These are phyloP conservation scores for Heteromormyrus szaboi DNA, from an alignment of 2,797 vertebrate genomes.

Conservation along the genomic window DNA sequence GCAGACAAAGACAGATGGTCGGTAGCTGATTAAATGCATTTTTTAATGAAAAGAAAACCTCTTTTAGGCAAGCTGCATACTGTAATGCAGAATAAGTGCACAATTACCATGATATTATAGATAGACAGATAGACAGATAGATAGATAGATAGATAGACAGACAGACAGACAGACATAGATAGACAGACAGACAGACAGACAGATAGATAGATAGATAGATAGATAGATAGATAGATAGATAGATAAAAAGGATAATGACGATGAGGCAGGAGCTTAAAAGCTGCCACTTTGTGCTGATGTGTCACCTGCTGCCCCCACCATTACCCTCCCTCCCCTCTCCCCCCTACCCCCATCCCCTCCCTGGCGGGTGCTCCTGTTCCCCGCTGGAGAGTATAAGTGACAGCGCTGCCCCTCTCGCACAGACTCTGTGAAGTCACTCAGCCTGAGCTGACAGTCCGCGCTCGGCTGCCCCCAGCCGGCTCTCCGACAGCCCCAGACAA, in stretches of 20 bases:
- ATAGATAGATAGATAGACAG: neutral
- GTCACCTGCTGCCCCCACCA: neutral
- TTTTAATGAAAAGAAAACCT: neutral
- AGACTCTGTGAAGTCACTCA: neutral
- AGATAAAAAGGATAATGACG: neutral
- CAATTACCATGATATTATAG: neutral
- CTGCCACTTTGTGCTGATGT: neutral
- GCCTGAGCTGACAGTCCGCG: neutral
- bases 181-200: neutral
- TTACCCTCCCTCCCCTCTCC: neutral
- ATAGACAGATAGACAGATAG: neutral
- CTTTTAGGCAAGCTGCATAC: neutral
- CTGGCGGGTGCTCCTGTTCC: neutral
- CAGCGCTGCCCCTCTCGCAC: neutral
- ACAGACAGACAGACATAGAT: neutral
- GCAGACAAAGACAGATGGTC: neutral
- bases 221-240: neutral
- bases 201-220: neutral
- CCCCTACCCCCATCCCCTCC: neutral
- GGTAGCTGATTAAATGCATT: neutral
- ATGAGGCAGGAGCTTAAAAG: neutral
- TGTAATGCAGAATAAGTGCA: neutral
- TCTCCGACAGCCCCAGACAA: neutral
- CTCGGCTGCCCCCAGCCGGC: neutral
- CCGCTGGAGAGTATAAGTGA: neutral